These are phyloP conservation scores for Gibbula magus DNA, from an alignment of 2,888 invertebrate genomes.

Conservation along the genomic window DNA sequence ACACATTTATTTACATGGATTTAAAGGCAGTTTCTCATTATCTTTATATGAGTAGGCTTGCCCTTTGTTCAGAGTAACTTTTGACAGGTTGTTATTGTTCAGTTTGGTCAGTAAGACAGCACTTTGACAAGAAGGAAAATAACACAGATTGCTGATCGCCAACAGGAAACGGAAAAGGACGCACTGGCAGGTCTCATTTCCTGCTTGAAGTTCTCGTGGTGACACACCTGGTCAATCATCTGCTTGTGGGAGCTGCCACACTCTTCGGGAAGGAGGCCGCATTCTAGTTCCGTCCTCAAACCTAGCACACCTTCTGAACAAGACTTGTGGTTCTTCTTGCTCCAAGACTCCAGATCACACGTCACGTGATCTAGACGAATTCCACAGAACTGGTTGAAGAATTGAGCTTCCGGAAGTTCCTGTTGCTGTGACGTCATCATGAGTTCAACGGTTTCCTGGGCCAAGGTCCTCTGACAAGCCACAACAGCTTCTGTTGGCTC, in stretches of 20 bases:
- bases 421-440: conserved; percentile 6
- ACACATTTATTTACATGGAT: too few relatives aligned
- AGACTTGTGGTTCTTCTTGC: conserved; percentile 36
- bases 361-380: conserved; percentile 31
- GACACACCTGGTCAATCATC: conserved; percentile 4
- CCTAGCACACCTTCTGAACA: conserved; percentile 40
- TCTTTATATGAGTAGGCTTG: too few relatives aligned
- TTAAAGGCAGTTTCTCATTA: too few relatives aligned
- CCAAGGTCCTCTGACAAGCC: not conserved
- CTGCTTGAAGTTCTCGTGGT: conserved; percentile 6
- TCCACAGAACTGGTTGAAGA: not conserved
- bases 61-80: too few relatives aligned
- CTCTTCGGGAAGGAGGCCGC: conserved; percentile 35
- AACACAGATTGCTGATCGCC: not conserved
- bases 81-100: too few relatives aligned
- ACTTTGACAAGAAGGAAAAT: not conserved
- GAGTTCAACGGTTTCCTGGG: not conserved
- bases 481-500: conserved; percentile 4
- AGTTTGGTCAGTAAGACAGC: too few relatives aligned
- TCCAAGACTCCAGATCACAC: conserved; percentile 43
- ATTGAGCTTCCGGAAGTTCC: not conserved
- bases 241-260: conserved; percentile 29
- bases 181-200: not conserved
- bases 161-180: not conserved
- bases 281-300: conserved; percentile 43